Evolutionary conservation across 2,113 vertebrate species (phyloP), one percentile per base, ranked within the genome.

Genomic region (Agelaius phoeniceus): DNA sequence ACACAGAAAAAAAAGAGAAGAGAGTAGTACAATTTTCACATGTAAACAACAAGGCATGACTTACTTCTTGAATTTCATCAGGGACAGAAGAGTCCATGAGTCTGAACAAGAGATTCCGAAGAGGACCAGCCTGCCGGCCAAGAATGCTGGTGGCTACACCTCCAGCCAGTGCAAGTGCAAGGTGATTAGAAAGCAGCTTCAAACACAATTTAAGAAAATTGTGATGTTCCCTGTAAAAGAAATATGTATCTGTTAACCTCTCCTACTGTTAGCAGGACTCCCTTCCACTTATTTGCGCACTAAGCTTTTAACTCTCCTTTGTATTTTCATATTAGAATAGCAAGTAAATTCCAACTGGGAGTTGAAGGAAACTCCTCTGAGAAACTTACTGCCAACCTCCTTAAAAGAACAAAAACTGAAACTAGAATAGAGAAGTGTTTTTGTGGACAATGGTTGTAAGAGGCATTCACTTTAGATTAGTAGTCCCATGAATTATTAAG

Each of bases 41-140:
- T 3, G 14, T 33, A 20, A 84, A 46, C 11, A 28, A 46, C 62
- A 46, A 62, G 63, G 24, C 15, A 66, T 48, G 33, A 91, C 96
- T 96, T 96, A 99, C 99, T 98, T 99, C 99, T 90, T 99, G 99
- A 90, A 99, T 99, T 98, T 99, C 99, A 96, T 99, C 99, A 39
- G 99, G 99, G 37, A 99, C 99, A 33, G 99, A 99, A 7, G 99
- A 99, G 90, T 99, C 99, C 99, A 99, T 99, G 91, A 99, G 93
- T 46, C 99, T 98, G 83, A 99, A 99, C 13, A 99, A 98, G 31
- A 99, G 97, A 96, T 99, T 99, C 82, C 99, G 98, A 92, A 99
- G 98, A 6, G 99, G 99, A 48, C 99, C 98, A 14, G 99, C 99
- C 95, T 99, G 99, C 48, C 99, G 98, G 28, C 99, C 99, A 81